A percentile compares a stretch with the other conserved stretches of the same genome.
phyloP scores from a whole-genome alignment of 2,888 invertebrate genomes.

The Dorcus parallelipipedus region DNA sequence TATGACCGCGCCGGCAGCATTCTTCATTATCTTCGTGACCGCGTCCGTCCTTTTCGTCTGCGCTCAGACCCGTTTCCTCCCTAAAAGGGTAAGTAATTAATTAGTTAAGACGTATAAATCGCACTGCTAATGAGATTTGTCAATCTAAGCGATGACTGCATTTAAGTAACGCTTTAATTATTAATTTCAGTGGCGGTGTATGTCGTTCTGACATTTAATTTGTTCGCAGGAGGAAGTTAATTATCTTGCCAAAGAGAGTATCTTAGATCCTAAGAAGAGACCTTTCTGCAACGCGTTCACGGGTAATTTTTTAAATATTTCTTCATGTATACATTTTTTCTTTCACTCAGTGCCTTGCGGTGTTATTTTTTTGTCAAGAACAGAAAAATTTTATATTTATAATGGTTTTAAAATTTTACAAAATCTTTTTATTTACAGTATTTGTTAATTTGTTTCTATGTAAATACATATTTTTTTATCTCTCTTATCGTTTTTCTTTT shows the following conservation, averaged over 20 bases:
- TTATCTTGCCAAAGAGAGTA: slow-evolving; percentile 27
- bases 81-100: slow-evolving; percentile 36
- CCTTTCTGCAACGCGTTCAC: slow-evolving; percentile 90
- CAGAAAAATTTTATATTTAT: too few relatives aligned
- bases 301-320: slow-evolving; percentile 52
- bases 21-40: slow-evolving; percentile 7
- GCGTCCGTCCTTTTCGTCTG: slow-evolving; percentile 1
- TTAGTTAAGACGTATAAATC: neutral
- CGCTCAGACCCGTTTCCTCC: slow-evolving; percentile 32
- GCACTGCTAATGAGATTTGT: neutral
- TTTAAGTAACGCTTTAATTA: neutral
- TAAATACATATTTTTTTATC: too few relatives aligned
- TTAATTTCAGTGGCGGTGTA: slow-evolving; percentile 3
- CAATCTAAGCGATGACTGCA: neutral
- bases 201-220: slow-evolving; percentile 12
- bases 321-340: too few relatives aligned
- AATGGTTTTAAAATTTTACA: too few relatives aligned
- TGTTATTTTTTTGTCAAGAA: too few relatives aligned
- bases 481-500: too few relatives aligned
- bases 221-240: slow-evolving; percentile 23
- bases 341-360: too few relatives aligned
- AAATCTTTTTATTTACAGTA: too few relatives aligned
- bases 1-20: slow-evolving; percentile 22
- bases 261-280: slow-evolving; percentile 63
- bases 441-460: too few relatives aligned